Evolutionary conservation across 2,113 vertebrate species (phyloP), one percentile per base, ranked within the genome.

Genomic region (Labrus mixtus): DNA sequence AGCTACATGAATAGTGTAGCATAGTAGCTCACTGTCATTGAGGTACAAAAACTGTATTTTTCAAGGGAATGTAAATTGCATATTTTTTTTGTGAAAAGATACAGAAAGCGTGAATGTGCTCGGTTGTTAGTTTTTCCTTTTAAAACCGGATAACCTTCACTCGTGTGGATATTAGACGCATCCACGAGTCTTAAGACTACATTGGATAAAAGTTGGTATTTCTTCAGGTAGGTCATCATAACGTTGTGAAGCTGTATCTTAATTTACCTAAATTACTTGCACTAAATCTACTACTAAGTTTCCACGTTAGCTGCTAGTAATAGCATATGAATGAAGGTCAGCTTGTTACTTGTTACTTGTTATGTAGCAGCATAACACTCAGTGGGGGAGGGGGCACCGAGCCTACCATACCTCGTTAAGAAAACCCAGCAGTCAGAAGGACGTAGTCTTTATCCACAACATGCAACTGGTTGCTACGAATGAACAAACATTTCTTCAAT

Each of bases 321-420:
- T 8, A 43, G 22, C 6, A 64, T 10, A 41, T 29, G 4, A 63
- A 1, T 63, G 73, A 83, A 83, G 73, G 77, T 75, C 54, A 75
- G 0, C 12, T 6, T 67, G 65, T 19, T 33, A 33, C 29, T 2
- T n/a, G n/a, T n/a, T n/a, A n/a, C n/a, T n/a, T n/a, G n/a, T n/a
- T n/a, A 6, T 33, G 3, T 33, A 33, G 29, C 29, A 29, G 29
- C 29, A 5, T 33, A 33, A 33, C 29, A 33, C 29, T 33, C 3
- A 33, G 29, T 6, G 29, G 29, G 29, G 29, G 29, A 33, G 29
- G 29, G 29, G 29, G 4, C 29, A 33, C 4, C 29, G 29, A 33
- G 29, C 29, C 4, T 33, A 3, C 29, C 4, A 6, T 33, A 33
- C 29, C 6, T 6, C 29, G 29, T 33, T 33, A 33, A 33, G 29